phyloP scores from a whole-genome alignment of 2,113 vertebrate species.

The Numenius arquata region DNA sequence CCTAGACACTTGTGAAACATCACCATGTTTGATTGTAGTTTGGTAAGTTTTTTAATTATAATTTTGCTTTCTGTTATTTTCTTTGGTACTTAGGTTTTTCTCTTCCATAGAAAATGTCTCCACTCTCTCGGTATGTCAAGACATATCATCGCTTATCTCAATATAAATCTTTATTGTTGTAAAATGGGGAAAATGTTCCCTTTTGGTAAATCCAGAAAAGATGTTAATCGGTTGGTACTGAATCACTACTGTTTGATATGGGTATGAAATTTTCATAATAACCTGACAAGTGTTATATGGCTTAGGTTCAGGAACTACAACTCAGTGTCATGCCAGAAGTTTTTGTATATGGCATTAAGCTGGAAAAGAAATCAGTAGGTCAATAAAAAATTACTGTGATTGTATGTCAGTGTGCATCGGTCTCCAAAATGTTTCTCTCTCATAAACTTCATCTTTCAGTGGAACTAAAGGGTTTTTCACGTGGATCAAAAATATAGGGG shows the following conservation, averaged over 20 bases:
- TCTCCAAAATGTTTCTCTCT: neutral
- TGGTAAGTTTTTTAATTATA: neutral
- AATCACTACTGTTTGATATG: neutral
- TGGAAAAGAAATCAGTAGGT: neutral
- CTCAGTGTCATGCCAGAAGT: neutral
- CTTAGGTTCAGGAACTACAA: neutral
- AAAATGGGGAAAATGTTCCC: neutral
- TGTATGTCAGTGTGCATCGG: neutral
- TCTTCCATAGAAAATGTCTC: neutral
- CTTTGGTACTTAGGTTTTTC: neutral
- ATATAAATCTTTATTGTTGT: neutral
- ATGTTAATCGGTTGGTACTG: neutral
- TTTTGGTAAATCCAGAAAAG: neutral
- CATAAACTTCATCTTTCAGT: neutral
- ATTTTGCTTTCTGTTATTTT: neutral
- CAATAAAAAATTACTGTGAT: neutral
- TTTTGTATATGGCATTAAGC: neutral
- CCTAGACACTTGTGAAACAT: neutral
- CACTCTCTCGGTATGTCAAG: neutral
- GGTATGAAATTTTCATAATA: neutral
- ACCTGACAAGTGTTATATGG: neutral
- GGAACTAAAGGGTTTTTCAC: slow-evolving; percentile 1
- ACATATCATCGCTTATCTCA: neutral
- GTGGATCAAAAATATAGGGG: neutral
- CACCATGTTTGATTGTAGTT: neutral